Evolutionary conservation across 2,888 invertebrate genomes (phyloP), one percentile per base, ranked within the genome.

Genomic region (Ichneumon xanthorius): DNA sequence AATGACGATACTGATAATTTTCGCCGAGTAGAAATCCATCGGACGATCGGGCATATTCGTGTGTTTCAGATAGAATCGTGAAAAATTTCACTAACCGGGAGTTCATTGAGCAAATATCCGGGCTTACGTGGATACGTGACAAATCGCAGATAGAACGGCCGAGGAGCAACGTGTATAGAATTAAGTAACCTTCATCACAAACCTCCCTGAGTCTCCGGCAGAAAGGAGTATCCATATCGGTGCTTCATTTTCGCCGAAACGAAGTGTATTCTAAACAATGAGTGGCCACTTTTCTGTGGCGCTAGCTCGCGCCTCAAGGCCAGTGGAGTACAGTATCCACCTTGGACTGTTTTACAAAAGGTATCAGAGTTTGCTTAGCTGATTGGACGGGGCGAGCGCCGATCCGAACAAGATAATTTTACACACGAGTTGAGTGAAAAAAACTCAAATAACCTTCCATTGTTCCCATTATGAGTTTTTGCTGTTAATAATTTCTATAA

Each of bases 251-350:
- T 72, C 40, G 48, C 26, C 22, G 55, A 73, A 63, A 80, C 75
- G 65, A 78, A 68, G 84, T 48, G 16, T 48, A 72, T 77, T 85
- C 87, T 84, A 88, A 89, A 89, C 88, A 89, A 89, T 87, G 86
- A 87, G 82, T 70, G 83, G 80, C 88, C 88, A 87, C 85, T 87
- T 89, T 88, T 88, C 86, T 88, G 11, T 40, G 22, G 16, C 40
- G 30, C 50, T 53, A 11, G 48, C 50, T 40, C 50, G 40, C 53
- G 50, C 55, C 4, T 45, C 55, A 30, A 22, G 61, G 11, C 70
- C 45, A 7, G 37, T 7, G 71, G 45, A 73, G 19, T 50, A 37
- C 55, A 22, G 11, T 70, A 48, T 68, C 40, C 50, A 30, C 14
- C 26, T 33, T 19, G 26, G n/a, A 50, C 50, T 50, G 70, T 70